Evolutionary conservation across 1,140 invertebrate genomes (phyloP).

Genomic region (Campodea augens): DNA sequence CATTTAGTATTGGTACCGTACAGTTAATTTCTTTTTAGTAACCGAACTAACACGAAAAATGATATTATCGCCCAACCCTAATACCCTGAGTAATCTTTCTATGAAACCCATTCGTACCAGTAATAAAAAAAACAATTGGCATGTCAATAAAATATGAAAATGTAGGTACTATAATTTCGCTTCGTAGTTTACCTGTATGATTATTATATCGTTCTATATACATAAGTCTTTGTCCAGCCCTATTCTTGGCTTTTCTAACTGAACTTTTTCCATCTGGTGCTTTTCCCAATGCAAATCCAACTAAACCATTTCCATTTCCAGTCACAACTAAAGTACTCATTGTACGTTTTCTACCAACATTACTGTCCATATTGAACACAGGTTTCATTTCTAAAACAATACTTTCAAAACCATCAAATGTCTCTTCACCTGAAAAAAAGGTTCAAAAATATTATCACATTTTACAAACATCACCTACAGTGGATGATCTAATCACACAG

Average conservation of each 20-base stretch:
- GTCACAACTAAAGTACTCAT: constrained; percentile 53
- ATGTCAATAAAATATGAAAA: no score
- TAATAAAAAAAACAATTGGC: no score
- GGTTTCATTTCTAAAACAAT: constrained; percentile 61
- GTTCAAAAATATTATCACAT: constrained; percentile 7
- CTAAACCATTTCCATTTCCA: constrained; percentile 75
- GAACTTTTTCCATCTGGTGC: constrained; percentile 39
- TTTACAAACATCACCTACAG: neutral
- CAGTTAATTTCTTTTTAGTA: no score
- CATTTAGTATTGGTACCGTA: no score
- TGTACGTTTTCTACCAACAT: constrained; percentile 50
- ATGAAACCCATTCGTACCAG: no score
- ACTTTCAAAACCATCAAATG: constrained; percentile 72
- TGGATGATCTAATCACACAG: no score
- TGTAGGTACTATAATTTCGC: no score
- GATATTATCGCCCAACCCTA: no score
- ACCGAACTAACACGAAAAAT: no score
- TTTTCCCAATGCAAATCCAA: constrained; percentile 58
- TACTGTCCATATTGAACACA: constrained; percentile 67
- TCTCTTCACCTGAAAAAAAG: constrained; percentile 37
- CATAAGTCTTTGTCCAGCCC: constrained; percentile 66
- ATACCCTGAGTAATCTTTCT: no score
- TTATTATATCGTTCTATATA: constrained; percentile 59
- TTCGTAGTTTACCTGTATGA: constrained; percentile 68
- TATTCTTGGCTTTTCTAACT: constrained; percentile 58